A percentile compares a stretch with the other conserved stretches of the same genome.
Evolutionary conservation across 2,113 vertebrate genomes (phyloP).

Genomic region (Brachirus orientalis): DNA sequence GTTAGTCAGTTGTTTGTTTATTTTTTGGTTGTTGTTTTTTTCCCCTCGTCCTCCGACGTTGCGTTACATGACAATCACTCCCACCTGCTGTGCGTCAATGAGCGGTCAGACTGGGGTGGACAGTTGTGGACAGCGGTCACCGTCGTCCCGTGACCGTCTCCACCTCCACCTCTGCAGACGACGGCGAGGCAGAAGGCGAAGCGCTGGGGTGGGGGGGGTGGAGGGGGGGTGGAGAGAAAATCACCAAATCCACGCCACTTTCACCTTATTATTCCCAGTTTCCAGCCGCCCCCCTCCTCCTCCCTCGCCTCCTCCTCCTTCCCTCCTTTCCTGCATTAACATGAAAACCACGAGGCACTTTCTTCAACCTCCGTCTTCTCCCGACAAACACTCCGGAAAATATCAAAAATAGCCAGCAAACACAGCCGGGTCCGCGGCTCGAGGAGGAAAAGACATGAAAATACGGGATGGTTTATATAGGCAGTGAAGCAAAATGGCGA

Average conservation of each 20-base stretch:
- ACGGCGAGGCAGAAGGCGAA: conserved; percentile 36
- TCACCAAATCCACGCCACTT: conserved; percentile 66
- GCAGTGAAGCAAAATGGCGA: conserved; percentile 96
- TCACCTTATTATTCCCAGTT: conserved; percentile 71
- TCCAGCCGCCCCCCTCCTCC: conserved; percentile 58
- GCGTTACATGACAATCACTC: conserved; percentile 76
- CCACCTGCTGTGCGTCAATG: conserved; percentile 76
- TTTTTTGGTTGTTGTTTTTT: not conserved
- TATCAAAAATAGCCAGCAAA: conserved; percentile 55
- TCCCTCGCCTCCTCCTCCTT: conserved; percentile 37
- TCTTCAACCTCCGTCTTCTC: conserved; percentile 63
- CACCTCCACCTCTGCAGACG: conserved; percentile 48
- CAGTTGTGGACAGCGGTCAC: conserved; percentile 61
- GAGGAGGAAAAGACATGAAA: conserved; percentile 73
- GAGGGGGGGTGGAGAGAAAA: too few species aligned
- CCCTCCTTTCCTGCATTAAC: conserved; percentile 71
- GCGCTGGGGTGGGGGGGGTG: too few species aligned
- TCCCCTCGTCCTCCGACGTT: conserved; percentile 51
- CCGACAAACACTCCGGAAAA: conserved; percentile 64
- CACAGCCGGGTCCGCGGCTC: conserved; percentile 58
- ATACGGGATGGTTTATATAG: conserved; percentile 84
- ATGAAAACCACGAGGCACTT: conserved; percentile 80
- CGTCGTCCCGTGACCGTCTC: conserved; percentile 21
- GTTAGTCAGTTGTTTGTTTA: conserved; percentile 24
- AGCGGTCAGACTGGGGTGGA: conserved; percentile 45